Evolutionary conservation across 2,113 vertebrate species (phyloP), one percentile per base, ranked within the genome.

Genomic region (Uria aalge): DNA sequence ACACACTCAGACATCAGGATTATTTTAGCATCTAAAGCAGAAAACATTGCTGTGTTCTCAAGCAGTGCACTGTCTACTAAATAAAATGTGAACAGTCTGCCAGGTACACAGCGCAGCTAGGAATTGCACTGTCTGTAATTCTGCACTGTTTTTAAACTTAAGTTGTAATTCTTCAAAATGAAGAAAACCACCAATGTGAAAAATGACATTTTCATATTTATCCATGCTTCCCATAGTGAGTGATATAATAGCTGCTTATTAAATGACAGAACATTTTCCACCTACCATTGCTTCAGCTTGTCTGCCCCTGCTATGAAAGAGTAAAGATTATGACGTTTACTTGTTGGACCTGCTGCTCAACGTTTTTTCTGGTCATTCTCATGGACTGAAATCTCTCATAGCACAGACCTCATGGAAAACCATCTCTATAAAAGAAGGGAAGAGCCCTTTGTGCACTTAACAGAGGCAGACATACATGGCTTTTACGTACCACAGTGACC

Each of bases 391-490:
- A 55, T 43, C 38, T 72, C 45, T 59, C 22, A 12, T 0, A 30
- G 50, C 50, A 57, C 22, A 59, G 59, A 27, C 38, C 50, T 73
- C 41, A 43, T 1, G 20, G 29, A n/a, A 95, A 84, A 55, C 2
- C 5, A 30, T 4, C 62, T 60, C 26, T 34, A 5, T 15, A 38
- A 55, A 66, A 60, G 32, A 41, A 60, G 12, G 26, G 24, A 53
- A 22, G 50, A 62, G n/a, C 34, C 11, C 30, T 45, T 50, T 20
- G 22, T 15, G 23, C 18, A 5, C 53, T 41, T 29, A n/a, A 23
- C 7, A 52, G 38, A 59, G 59, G 15, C 1, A 2, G 40, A n/a
- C 8, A 30, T 14, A 15, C 5, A 8, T 0, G 1, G 24, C 20
- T 63, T 87, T 67, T 9, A 40, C 1, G 1, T 7, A 43, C 20